Conservation (phyloP, 2,113 vertebrate species). For the Thamnophis sirtalis region DNA sequence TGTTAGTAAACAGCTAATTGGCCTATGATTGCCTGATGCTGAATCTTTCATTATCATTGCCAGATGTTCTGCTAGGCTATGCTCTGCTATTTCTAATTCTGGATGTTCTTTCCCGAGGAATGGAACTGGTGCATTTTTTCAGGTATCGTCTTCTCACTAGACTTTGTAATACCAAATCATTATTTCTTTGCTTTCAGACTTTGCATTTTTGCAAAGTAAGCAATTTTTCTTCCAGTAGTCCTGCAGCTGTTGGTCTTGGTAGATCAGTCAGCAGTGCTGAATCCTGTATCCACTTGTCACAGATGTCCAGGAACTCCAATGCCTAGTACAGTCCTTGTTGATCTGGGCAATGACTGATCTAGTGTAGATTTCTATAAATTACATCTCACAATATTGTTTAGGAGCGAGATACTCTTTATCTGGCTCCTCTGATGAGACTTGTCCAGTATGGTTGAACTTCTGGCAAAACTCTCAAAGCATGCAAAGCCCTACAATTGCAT, state of each 20-base stretch:
- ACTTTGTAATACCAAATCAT: not conserved
- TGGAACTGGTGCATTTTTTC: not conserved
- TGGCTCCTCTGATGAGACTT: not conserved
- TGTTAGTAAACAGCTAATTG: not conserved
- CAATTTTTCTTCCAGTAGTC: not conserved
- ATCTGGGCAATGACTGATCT: not conserved
- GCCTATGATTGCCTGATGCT: not conserved
- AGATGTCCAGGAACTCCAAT: not conserved
- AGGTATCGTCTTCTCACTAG: not conserved
- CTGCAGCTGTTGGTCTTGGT: not conserved
- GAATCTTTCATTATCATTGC: not conserved
- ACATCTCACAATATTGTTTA: not conserved
- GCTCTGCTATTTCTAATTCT: not conserved
- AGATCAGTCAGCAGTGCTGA: not conserved
- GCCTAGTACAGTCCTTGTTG: not conserved
- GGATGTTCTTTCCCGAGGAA: not conserved
- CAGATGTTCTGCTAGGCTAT: too few species aligned
- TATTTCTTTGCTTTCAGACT: not conserved
- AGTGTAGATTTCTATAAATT: not conserved
- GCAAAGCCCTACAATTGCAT: not conserved
- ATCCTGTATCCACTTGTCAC: not conserved
- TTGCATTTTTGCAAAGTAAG: not conserved
- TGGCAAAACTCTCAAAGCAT: not conserved
- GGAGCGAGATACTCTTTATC: not conserved
- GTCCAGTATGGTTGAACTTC: not conserved